Evolutionary conservation across 2,113 vertebrate species (phyloP), one percentile per base, ranked within the genome.

Genomic region (Odocoileus virginianus): DNA sequence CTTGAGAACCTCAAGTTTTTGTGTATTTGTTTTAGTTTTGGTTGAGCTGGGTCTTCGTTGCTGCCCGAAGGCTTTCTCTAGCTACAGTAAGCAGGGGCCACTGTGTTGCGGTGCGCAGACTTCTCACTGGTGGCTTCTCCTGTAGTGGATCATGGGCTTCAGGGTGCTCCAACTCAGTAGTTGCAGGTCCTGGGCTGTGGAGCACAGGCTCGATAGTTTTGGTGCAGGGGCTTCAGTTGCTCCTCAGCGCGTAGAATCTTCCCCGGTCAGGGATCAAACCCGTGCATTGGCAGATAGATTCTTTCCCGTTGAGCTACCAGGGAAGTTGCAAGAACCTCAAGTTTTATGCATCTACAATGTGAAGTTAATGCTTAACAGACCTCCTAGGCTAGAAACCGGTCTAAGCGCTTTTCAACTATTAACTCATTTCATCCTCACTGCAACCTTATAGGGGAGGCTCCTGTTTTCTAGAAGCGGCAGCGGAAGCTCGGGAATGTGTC

Each of bases 61-160:
- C n/a, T 71, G n/a, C 2, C 2, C 4, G 2, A 36, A 71, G 64
- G n/a, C 64, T 71, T 36, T 71, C n/a, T 11, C n/a, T 36, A 21
- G n/a, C 33, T 11, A 6, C 17, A 12, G 64, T 36, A 1, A 36
- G n/a, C 0, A 2, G 19, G n/a, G 67, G n/a, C n/a, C 6, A 0
- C n/a, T 36, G 4, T 36, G 64, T 10, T 11, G 19, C 4, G 0
- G 9, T 3, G 64, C n/a, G 12, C n/a, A 12, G n/a, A 8, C 19
- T 71, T 40, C n/a, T 36, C 19, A 2, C 19, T 40, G 64, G 19
- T 3, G 67, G 19, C n/a, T 40, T 71, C 67, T 71, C 10, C 40
- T 71, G n/a, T 1, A 21, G 67, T 1, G n/a, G n/a, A 12, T 23
- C 19, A 0, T 23, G 67, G 67, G 67, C 19, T 71, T 36, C n/a